Evolutionary conservation across 2,113 vertebrate species (phyloP).

Genomic region (Gobiocypris rarus): DNA sequence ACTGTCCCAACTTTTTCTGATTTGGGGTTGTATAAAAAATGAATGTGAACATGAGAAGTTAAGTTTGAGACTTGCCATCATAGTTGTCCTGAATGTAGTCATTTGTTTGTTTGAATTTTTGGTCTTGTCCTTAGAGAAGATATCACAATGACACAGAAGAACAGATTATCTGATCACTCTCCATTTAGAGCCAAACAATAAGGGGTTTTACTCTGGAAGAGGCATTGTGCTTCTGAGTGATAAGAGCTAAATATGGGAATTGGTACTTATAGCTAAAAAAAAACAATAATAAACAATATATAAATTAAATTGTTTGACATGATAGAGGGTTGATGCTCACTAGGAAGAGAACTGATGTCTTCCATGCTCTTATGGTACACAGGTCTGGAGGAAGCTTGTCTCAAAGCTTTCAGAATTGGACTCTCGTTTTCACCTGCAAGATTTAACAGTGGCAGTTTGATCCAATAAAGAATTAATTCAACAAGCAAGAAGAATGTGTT

Average conservation of each 20-base stretch:
- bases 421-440: slow-evolving; percentile 74
- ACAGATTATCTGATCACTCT: slow-evolving; percentile 6
- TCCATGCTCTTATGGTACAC: slow-evolving; percentile 90
- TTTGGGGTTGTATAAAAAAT: too few relatives aligned
- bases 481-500: background rate
- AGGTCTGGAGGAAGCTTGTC: slow-evolving; percentile 82
- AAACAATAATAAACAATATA: background rate
- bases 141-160: slow-evolving; percentile 2
- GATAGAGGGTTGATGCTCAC: slow-evolving; percentile 78
- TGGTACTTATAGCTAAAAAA: background rate
- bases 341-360: slow-evolving; percentile 85
- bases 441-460: slow-evolving; percentile 31
- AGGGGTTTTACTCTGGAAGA: background rate
- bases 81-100: slow-evolving; percentile 26
- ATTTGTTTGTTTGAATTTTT: slow-evolving; percentile 28
- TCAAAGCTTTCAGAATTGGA: slow-evolving; percentile 83
- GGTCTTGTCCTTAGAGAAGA: slow-evolving; percentile 41
- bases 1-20: too few relatives aligned
- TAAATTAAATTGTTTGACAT: background rate
- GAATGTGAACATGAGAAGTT: background rate
- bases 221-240: slow-evolving; percentile 6
- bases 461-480: background rate
- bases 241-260: background rate
- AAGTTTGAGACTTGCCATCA: slow-evolving; percentile 18
- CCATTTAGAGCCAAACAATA: slow-evolving; percentile 36